Percentiles rank a stretch among this genome's conserved stretches.
phyloP scores from a whole-genome alignment of 2,888 invertebrate species.

The Chymomyza amoena region DNA sequence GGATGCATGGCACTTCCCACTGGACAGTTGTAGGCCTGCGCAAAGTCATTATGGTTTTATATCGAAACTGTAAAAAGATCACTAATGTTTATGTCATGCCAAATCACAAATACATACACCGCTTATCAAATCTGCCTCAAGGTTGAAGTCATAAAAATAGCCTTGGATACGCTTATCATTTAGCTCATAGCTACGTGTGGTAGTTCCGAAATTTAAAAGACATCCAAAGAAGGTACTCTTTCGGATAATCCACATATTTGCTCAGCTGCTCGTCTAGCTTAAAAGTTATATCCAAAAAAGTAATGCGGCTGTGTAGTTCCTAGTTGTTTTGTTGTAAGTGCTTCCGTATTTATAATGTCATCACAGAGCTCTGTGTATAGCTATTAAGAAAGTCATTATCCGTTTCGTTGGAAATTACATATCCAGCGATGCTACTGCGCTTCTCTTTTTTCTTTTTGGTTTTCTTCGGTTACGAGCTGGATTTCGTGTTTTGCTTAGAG shows the following conservation, averaged over 20 bases:
- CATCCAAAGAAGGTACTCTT: constrained; percentile 52
- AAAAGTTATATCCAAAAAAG: no score
- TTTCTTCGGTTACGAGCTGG: neutral
- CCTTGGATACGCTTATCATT: constrained; percentile 54
- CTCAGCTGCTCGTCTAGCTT: no score
- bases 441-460: neutral
- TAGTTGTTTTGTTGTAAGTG: no score
- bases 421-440: constrained; percentile 21
- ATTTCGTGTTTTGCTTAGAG: constrained; percentile 15
- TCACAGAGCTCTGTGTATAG: no score
- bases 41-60: constrained; percentile 46
- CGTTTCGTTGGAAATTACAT: constrained; percentile 31
- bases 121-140: constrained; percentile 36
- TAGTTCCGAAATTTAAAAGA: constrained; percentile 51
- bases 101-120: constrained; percentile 50
- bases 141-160: constrained; percentile 49
- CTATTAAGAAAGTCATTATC: constrained; percentile 40
- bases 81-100: constrained; percentile 34
- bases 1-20: constrained; percentile 61
- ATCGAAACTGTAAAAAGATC: constrained; percentile 27
- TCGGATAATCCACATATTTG: constrained; percentile 33
- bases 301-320: no score
- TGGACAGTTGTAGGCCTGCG: constrained; percentile 52
- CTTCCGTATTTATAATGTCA: no score
- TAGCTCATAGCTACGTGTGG: constrained; percentile 48